Conservation (phyloP, 2,113 vertebrate genomes). For the Prietella phreatophila region DNA sequence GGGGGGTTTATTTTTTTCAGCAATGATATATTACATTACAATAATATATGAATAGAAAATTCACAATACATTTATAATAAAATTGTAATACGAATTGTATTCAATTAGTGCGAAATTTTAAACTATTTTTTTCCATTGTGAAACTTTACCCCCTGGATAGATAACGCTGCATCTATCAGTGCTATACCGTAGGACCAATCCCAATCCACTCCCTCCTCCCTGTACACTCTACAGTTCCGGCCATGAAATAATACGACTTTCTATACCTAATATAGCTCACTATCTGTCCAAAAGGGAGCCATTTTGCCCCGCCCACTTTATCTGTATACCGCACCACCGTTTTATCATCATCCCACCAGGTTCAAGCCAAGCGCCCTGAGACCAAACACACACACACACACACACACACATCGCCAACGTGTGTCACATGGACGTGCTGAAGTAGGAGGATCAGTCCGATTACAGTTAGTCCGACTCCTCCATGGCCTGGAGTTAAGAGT, state of each 20-base stretch:
- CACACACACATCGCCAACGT: not conserved
- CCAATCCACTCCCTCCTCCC: not conserved
- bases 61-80: no score
- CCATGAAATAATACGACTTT: not conserved
- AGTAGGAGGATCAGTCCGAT: not conserved
- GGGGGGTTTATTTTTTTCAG: no score
- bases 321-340: not conserved
- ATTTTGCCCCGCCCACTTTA: constrained; percentile 3
- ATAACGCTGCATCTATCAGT: no score
- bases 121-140: no score
- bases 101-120: no score
- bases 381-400: not conserved
- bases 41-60: not conserved
- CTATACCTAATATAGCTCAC: not conserved
- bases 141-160: no score
- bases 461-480: not conserved
- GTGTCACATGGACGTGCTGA: not conserved
- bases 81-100: no score
- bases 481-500: not conserved
- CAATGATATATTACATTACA: not conserved
- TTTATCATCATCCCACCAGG: constrained; percentile 8
- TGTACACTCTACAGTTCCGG: not conserved
- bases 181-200: no score
- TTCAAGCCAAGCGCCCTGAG: not conserved
- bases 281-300: not conserved